Conservation (phyloP, 2,888 invertebrate species). For the Seira sanloemensis region DNA sequence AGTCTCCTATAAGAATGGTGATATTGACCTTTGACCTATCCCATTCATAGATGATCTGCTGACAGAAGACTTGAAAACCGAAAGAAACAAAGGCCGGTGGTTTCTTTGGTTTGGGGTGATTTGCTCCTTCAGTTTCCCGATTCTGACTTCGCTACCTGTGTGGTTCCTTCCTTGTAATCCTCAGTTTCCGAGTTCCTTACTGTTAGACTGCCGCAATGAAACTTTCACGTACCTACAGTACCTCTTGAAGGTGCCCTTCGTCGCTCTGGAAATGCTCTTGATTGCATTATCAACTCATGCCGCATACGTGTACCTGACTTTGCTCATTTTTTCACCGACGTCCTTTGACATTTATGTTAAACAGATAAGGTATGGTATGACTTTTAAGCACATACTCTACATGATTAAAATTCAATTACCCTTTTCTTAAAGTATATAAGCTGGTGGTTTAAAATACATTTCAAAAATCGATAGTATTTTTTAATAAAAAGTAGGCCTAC, state of each 20-base stretch:
- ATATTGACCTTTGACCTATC: too few relatives aligned
- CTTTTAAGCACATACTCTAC: too few relatives aligned
- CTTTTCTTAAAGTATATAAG: too few relatives aligned
- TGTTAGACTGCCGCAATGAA: conserved; percentile 49
- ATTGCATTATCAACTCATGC: conserved; percentile 54
- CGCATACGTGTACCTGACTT: conserved; percentile 53
- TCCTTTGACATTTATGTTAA: conserved; percentile 55
- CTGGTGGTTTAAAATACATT: too few relatives aligned
- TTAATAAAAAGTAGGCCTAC: too few relatives aligned
- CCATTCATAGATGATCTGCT: conserved; percentile 42
- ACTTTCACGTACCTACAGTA: conserved; percentile 53
- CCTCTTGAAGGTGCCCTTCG: conserved; percentile 47
- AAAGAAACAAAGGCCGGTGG: conserved; percentile 50
- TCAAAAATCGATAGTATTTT: too few relatives aligned
- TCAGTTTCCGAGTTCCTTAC: conserved; percentile 50
- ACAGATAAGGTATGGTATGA: conserved; percentile 50
- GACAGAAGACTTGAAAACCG: conserved; percentile 36
- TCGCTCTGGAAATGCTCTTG: conserved; percentile 47
- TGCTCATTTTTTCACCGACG: conserved; percentile 56
- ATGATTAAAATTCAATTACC: too few relatives aligned
- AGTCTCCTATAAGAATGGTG: too few relatives aligned
- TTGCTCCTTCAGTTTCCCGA: conserved; percentile 50
- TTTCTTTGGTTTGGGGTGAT: conserved; percentile 57
- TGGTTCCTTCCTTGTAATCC: conserved; percentile 56
- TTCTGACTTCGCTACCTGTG: conserved; percentile 48